phyloP scores from a whole-genome alignment of 2,888 invertebrate species.

The Megastigmus dorsalis region DNA sequence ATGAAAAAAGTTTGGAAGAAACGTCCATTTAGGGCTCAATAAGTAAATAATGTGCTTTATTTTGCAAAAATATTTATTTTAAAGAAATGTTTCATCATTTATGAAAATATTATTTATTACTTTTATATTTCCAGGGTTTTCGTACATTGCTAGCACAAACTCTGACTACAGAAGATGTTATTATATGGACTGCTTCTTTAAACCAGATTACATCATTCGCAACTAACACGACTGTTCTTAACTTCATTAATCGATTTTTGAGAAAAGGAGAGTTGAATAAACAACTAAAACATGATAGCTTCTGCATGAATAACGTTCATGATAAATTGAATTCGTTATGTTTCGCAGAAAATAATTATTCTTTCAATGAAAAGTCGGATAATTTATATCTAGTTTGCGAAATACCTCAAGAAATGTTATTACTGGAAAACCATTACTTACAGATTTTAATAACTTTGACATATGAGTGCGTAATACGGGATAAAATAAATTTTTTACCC shows the following conservation, averaged over 20 bases:
- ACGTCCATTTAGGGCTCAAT: no score
- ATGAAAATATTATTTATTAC: no score
- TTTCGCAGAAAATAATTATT: neutral
- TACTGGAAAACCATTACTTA: slow-evolving; percentile 65
- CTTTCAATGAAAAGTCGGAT: neutral
- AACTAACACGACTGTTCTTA: slow-evolving; percentile 82
- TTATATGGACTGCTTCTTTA: slow-evolving; percentile 81
- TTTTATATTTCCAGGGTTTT: slow-evolving; percentile 77
- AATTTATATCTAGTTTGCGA: slow-evolving; percentile 12
- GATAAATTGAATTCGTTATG: slow-evolving; percentile 23
- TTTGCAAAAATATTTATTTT: neutral
- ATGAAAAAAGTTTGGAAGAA: no score
- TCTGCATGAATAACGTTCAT: slow-evolving; percentile 33
- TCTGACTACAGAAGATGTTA: slow-evolving; percentile 83
- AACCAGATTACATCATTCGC: slow-evolving; percentile 85
- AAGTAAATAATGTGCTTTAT: neutral
- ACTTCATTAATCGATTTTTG: slow-evolving; percentile 83
- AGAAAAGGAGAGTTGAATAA: slow-evolving; percentile 58
- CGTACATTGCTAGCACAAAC: slow-evolving; percentile 87
- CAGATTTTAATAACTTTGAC: slow-evolving; percentile 76
- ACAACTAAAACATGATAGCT: slow-evolving; percentile 13
- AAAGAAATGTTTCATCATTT: no score
- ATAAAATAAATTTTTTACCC: slow-evolving; percentile 85
- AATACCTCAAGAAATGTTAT: slow-evolving; percentile 54
- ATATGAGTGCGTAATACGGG: slow-evolving; percentile 87